Percentiles rank a stretch among this genome's conserved stretches.
These are phyloP conservation scores for Dilophus febrilis DNA, from an alignment of 2,888 invertebrate genomes.

Conservation along the genomic window DNA sequence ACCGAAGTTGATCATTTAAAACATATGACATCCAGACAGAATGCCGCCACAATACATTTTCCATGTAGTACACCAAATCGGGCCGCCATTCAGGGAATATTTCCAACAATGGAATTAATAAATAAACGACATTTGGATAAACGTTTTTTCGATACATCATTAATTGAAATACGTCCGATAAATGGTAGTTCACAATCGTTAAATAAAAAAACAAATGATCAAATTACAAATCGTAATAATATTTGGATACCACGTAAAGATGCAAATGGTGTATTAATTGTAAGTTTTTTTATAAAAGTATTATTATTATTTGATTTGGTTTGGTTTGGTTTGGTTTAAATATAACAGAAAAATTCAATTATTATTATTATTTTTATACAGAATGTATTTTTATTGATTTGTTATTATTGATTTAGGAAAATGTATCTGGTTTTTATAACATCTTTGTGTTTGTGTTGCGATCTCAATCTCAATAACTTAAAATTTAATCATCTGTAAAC, in stretches of 20 bases:
- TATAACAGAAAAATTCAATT: too few relatives aligned
- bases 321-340: too few relatives aligned
- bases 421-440: too few relatives aligned
- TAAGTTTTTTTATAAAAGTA: not conserved
- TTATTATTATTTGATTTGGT: not conserved
- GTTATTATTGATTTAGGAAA: too few relatives aligned
- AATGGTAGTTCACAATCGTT: conserved; percentile 29
- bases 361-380: too few relatives aligned
- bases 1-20: conserved; percentile 22
- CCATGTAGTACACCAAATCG: conserved; percentile 39
- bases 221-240: conserved; percentile 8
- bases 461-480: too few relatives aligned
- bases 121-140: conserved; percentile 52
- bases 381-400: too few relatives aligned
- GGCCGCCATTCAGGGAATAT: conserved; percentile 43
- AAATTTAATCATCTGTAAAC: too few relatives aligned
- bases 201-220: conserved; percentile 12
- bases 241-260: conserved; percentile 12
- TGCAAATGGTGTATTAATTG: not conserved
- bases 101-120: conserved; percentile 26
- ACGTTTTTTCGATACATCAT: conserved; percentile 63
- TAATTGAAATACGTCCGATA: conserved; percentile 53
- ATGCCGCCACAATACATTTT: conserved; percentile 51
- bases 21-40: conserved; percentile 19
- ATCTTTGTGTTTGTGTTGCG: too few relatives aligned